Percentiles rank a stretch among this genome's conserved stretches.
phyloP scores from a whole-genome alignment of 2,113 vertebrate genomes.

The Dasypus novemcinctus region DNA sequence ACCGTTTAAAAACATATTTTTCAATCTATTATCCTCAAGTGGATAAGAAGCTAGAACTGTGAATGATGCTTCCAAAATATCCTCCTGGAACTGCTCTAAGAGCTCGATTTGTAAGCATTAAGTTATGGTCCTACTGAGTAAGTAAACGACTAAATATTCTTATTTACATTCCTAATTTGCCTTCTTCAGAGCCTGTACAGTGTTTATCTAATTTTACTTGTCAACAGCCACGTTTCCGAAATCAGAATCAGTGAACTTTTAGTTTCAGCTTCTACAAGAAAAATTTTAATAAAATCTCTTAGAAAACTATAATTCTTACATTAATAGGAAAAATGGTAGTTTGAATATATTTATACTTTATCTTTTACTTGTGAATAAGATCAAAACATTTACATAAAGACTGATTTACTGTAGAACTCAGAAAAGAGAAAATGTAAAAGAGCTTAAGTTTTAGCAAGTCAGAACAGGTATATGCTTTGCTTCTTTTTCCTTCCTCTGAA shows the following conservation, averaged over 20 bases:
- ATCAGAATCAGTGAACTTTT: not conserved
- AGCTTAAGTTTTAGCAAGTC: constrained; percentile 15
- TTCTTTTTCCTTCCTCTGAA: not conserved
- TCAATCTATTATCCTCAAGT: not conserved
- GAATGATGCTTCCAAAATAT: not conserved
- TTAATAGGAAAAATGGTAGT: not conserved
- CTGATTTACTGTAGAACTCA: not conserved
- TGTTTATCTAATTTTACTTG: not conserved
- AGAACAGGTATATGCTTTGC: not conserved
- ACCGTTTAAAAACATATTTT: not conserved
- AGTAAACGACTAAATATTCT: not conserved
- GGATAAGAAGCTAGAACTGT: not conserved
- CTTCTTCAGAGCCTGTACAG: not conserved
- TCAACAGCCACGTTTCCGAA: not conserved
- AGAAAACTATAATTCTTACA: not conserved
- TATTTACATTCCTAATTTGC: constrained; percentile 29
- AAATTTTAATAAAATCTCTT: constrained; percentile 26
- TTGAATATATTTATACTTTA: not conserved
- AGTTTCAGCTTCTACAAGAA: not conserved
- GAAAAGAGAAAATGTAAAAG: constrained; percentile 25
- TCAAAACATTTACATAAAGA: not conserved
- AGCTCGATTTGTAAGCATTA: not conserved
- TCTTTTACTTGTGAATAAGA: constrained; percentile 1
- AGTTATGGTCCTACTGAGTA: not conserved
- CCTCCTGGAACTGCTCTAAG: not conserved